These are phyloP conservation scores for Sternarchorhynchus goeldii DNA, from an alignment of 2,797 vertebrate species.

Conservation along the genomic window DNA sequence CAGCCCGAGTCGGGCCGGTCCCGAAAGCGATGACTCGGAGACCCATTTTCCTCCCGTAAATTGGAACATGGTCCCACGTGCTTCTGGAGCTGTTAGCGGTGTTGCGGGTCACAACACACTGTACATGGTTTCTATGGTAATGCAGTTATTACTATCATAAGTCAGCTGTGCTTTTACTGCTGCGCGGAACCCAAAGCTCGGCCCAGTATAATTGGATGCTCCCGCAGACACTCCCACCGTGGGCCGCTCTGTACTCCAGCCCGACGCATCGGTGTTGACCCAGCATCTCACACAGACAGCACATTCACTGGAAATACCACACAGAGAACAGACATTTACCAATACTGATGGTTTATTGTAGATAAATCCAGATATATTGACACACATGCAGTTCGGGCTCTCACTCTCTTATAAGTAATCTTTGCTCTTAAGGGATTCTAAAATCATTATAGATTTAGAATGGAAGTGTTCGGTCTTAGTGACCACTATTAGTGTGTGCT, in stretches of 20 bases:
- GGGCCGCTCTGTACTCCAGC: background rate
- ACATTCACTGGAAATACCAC: no score
- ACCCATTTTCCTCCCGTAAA: conserved; percentile 60
- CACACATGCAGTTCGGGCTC: no score
- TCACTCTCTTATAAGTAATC: no score
- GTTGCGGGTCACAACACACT: conserved; percentile 35
- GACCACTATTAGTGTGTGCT: no score
- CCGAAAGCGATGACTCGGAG: conserved; percentile 40
- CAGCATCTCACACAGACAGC: background rate
- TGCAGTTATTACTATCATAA: conserved; percentile 60
- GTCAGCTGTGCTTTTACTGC: conserved; percentile 61
- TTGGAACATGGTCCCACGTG: conserved; percentile 40
- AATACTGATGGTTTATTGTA: no score
- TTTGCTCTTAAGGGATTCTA: no score
- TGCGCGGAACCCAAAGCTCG: conserved; percentile 57
- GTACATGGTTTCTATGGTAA: conserved; percentile 70
- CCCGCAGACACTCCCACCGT: conserved; percentile 38
- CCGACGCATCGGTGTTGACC: background rate
- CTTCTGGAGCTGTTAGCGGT: conserved; percentile 60
- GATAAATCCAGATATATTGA: no score
- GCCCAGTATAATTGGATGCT: background rate
- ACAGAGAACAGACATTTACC: no score
- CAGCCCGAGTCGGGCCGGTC: conserved; percentile 38
- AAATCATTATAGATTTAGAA: no score
- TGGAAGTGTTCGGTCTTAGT: no score